Evolutionary conservation across 2,797 vertebrate genomes (phyloP), one percentile per base, ranked within the genome.

Genomic region (Vireo griseus): DNA sequence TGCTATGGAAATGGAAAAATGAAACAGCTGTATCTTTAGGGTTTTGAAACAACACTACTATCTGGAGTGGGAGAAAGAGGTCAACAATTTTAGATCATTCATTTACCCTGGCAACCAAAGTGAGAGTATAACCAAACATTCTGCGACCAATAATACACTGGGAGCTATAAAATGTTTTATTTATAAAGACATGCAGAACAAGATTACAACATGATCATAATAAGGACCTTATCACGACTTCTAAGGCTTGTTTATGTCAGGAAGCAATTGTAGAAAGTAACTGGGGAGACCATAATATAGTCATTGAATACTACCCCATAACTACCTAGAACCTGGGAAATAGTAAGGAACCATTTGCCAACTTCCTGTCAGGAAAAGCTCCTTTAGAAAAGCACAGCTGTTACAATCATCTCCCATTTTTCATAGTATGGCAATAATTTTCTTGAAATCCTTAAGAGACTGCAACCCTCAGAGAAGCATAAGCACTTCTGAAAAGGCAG

Each of bases 1-100:
- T 97, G 54, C 98, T 98, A 94, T 93, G 98, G 96, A 99, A 99
- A 84, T 98, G 98, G 90, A 98, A 99, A 97, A 97, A 98, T 17
- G 98, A 99, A 42, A 98, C 98, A 44, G 98, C 94, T 5, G 98
- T 98, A 97, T 99, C 98, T 97, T 99, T 98, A 21, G 98, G 98
- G 86, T 99, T 99, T 96, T 97, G 72, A 97, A 99, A 98, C 80
- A 99, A 84, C 79, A 98, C 98, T 92, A 98, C 29, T 84, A 97
- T 98, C 98, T 99, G 92, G 71, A 73, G 48, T 61, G 62, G 52
- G 13, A 95, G 65, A 92, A 77, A 67, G 11, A 86, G 44, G 55
- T 88, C 59, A 92, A 77, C 48, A 72, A 73, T 51, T 84, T 93
- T 44, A 94, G 31, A 79, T 86, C 42, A 37, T 28, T 93, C 54